These are phyloP conservation scores for Tetragnatha montana DNA, from an alignment of 2,888 invertebrate species.

Conservation along the genomic window DNA sequence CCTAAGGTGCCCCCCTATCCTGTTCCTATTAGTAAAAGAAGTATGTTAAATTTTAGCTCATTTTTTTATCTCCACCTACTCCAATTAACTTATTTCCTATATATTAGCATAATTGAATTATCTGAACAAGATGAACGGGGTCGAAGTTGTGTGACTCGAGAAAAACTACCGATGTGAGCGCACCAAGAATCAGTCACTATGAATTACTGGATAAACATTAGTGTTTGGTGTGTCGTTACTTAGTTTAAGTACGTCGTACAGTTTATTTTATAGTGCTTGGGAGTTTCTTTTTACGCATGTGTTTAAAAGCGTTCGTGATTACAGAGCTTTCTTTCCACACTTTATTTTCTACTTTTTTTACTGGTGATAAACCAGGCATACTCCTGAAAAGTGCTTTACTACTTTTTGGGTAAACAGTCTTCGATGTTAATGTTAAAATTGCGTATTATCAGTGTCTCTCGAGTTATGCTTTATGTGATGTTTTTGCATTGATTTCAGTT, in stretches of 20 bases:
- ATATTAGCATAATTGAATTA: too few relatives aligned
- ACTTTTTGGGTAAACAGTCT: neutral
- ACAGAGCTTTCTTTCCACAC: neutral
- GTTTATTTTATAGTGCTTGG: neutral
- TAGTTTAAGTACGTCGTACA: neutral
- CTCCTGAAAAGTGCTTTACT: neutral
- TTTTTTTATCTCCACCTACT: too few relatives aligned
- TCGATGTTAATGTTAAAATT: neutral
- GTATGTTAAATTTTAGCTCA: too few relatives aligned
- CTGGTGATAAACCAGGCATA: neutral
- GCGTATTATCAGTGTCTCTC: neutral
- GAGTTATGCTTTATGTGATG: neutral
- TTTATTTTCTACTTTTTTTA: neutral
- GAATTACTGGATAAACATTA: neutral
- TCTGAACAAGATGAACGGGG: too few relatives aligned
- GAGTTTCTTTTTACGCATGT: neutral
- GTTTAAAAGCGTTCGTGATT: neutral
- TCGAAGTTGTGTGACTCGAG: too few relatives aligned
- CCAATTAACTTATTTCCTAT: too few relatives aligned
- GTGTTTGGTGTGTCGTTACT: neutral
- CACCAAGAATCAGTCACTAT: neutral
- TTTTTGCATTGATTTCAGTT: conserved; percentile 78
- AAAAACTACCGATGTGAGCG: neutral
- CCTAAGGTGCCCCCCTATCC: too few relatives aligned
- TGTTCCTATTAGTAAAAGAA: too few relatives aligned